Evolutionary conservation across 2,797 vertebrate genomes (phyloP).

Genomic region (Bovichtus variegatus): DNA sequence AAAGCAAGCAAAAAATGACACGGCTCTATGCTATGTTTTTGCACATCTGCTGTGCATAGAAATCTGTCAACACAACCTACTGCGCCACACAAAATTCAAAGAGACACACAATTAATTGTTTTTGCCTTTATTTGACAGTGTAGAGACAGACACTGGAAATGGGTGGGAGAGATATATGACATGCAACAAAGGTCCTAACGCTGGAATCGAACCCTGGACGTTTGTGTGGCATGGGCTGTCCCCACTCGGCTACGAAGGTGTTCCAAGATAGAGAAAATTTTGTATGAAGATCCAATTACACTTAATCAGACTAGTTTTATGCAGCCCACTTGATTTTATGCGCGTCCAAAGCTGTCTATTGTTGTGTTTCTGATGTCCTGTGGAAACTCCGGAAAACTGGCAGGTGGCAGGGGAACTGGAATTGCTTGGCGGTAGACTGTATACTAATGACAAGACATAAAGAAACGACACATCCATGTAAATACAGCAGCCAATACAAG

Average conservation of each 20-base stretch:
- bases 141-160: too few relatives aligned
- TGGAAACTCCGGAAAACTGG: conserved; percentile 32
- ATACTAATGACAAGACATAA: conserved; percentile 69
- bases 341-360: conserved; percentile 5
- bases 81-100: background rate
- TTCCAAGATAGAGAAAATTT: background rate
- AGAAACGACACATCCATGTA: conserved; percentile 28
- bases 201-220: too few relatives aligned
- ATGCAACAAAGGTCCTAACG: too few relatives aligned
- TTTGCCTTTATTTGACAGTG: too few relatives aligned
- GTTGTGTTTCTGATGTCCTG: conserved; percentile 48
- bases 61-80: conserved; percentile 21
- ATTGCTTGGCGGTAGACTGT: conserved; percentile 76
- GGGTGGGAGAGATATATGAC: too few relatives aligned
- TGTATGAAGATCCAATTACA: conserved; percentile 7
- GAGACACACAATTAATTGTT: background rate
- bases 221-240: too few relatives aligned
- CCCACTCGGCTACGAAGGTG: too few relatives aligned
- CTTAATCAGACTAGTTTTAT: conserved; percentile 11
- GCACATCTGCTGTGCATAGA: conserved; percentile 41
- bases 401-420: conserved; percentile 58
- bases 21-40: conserved; percentile 37
- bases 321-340: conserved; percentile 56
- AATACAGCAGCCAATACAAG: conserved; percentile 31
- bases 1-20: conserved; percentile 36